These are phyloP conservation scores for Stegodyphus mimosarum DNA, from an alignment of 1,140 invertebrate species.

Conservation along the genomic window DNA sequence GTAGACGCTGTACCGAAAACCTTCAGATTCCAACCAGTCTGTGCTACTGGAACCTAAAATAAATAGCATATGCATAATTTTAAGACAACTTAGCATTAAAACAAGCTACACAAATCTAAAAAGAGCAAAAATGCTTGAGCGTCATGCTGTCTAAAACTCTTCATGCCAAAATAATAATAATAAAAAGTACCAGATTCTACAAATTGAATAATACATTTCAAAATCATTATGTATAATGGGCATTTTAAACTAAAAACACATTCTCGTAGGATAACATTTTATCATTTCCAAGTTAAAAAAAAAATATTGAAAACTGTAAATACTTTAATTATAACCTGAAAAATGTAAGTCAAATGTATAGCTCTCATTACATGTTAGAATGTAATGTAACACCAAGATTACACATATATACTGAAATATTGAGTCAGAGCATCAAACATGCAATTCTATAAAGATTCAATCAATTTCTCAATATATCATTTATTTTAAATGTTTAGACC, in stretches of 20 bases:
- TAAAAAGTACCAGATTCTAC: not conserved
- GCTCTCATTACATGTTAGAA: too few species aligned
- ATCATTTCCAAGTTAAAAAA: too few species aligned
- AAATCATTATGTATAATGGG: not conserved
- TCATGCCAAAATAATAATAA: not conserved
- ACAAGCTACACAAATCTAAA: not conserved
- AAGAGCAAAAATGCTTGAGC: not conserved
- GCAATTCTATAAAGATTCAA: too few species aligned
- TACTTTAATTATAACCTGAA: too few species aligned
- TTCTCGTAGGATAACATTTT: not conserved
- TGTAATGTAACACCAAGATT: too few species aligned
- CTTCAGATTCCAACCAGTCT: constrained; percentile 47
- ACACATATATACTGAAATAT: too few species aligned
- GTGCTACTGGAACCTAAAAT: constrained; percentile 61
- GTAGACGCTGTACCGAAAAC: constrained; percentile 55
- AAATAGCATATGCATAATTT: not conserved
- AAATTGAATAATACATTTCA: not conserved
- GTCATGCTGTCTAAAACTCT: not conserved
- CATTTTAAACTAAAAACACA: not conserved
- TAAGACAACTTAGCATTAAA: not conserved
- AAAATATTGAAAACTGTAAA: too few species aligned
- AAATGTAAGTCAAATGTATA: too few species aligned
- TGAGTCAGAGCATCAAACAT: too few species aligned
- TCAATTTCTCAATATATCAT: too few species aligned
- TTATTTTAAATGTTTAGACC: too few species aligned